Conservation (phyloP, 2,888 invertebrate species). For the Sthenelais limicola region DNA sequence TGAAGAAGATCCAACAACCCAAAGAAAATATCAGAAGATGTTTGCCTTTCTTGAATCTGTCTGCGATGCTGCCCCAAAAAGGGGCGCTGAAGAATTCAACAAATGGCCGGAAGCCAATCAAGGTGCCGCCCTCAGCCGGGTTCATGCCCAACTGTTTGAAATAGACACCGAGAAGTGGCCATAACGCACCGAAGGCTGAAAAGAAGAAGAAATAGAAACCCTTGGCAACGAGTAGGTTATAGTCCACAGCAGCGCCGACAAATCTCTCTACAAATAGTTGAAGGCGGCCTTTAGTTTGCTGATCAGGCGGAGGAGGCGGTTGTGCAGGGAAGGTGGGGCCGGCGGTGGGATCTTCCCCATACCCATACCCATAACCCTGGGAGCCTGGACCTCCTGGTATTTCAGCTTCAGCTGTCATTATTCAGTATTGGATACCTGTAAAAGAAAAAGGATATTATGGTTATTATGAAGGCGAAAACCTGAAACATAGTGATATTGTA, state of each 20-base stretch:
- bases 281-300: conserved; percentile 25
- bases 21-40: conserved; percentile 90
- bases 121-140: conserved; percentile 89
- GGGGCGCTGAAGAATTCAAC: conserved; percentile 98
- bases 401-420: conserved; percentile 45
- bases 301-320: conserved; percentile 8
- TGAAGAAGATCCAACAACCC: conserved; percentile 96
- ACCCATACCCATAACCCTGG: conserved; percentile 48
- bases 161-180: conserved; percentile 98
- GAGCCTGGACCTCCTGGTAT: conserved; percentile 36
- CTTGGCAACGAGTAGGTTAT: conserved; percentile 87
- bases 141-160: conserved; percentile 99
- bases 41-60: conserved; percentile 78
- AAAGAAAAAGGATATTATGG: too few species aligned
- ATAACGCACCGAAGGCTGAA: conserved; percentile 97
- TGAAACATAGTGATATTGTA: too few species aligned
- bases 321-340: conserved; percentile 35
- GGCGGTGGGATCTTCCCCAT: conserved; percentile 36
- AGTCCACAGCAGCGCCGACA: conserved; percentile 13
- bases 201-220: conserved; percentile 99
- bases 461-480: too few species aligned
- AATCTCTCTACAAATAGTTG: conserved; percentile 30
- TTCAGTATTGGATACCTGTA: too few species aligned
- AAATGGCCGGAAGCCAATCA: conserved; percentile 94
- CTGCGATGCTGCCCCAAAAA: conserved; percentile 97